Base-by-base conservation (phyloP, 1,140 invertebrate genomes). In the Cyrtorhinus lividipennis region DNA sequence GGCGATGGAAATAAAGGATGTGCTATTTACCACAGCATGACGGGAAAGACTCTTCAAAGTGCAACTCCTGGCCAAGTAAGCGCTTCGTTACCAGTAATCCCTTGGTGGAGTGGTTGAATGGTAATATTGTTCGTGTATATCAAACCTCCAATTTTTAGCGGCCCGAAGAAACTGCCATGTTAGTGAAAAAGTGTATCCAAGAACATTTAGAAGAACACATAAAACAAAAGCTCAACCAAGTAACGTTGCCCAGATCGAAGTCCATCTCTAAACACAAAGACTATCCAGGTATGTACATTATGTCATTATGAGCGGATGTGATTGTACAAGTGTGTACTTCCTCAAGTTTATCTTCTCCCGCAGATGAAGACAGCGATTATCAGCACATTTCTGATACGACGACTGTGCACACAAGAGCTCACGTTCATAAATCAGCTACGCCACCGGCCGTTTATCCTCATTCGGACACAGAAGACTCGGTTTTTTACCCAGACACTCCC, bases 381-480 rank as follows among this genome's bases (percentile, higher is more conserved):
- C 81, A 82, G 66, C 74, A 79, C 66, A 81, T 82, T 63, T 78
- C 79, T 0, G 78, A 81, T n/a, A 76, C 79, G 0, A 77, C 77
- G 0, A 65, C 64, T 26, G 56, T 61, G 15, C 64, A 65, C 63
- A 66, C 66, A 25, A 13, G 53, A 62, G 62, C 65, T 53, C 59
- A 61, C 26, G 64, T 62, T 24, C 66, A 57, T 24, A 65, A 65
- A 61, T 63, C 64, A 5, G 63, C 63, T 2, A 64, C 63, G 18
- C 63, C 63, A 20, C 64, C 61, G 12, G 77, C 79, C 61, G 76
- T 80, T 8, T 81, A 82, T 69, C 80, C 81, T 1, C 79, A 76
- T 53, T 81, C 79, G 59, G 80, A 82, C 64, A 80, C 80, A 1
- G 81, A 83, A 68, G 80, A 83, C 56, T 76, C 75, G 65, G 75